phyloP scores from a whole-genome alignment of 2,888 invertebrate species.

The Tenthredo scrophulariae region DNA sequence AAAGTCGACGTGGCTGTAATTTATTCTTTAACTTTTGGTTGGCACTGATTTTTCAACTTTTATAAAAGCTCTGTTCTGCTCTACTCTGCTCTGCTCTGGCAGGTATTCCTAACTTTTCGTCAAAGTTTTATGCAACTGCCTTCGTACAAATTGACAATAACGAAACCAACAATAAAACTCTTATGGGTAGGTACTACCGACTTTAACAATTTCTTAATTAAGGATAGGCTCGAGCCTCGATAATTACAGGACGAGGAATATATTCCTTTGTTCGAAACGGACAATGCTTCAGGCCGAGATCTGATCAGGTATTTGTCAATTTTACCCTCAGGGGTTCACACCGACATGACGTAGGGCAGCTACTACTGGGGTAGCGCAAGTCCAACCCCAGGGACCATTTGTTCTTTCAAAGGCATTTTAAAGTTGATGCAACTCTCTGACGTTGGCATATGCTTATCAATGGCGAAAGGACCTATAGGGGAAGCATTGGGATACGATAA shows the following conservation, averaged over 20 bases:
- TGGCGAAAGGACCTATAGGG: background rate
- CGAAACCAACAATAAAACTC: constrained; percentile 10
- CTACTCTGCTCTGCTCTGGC: background rate
- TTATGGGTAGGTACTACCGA: background rate
- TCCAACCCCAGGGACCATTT: constrained; percentile 53
- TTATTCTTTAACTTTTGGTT: constrained; percentile 5
- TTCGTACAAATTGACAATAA: background rate
- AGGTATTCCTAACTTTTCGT: background rate
- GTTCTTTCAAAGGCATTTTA: constrained; percentile 58
- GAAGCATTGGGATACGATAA: background rate
- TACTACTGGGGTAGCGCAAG: background rate
- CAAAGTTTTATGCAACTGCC: background rate
- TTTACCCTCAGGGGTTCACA: constrained; percentile 5
- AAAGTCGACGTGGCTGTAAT: background rate
- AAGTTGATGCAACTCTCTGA: constrained; percentile 46
- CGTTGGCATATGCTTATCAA: background rate
- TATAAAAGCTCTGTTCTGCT: background rate
- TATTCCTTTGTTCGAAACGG: constrained; percentile 31
- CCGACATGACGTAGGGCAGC: background rate
- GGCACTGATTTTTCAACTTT: constrained; percentile 26
- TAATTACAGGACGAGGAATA: constrained; percentile 22
- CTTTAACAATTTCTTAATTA: constrained; percentile 24
- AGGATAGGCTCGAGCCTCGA: background rate
- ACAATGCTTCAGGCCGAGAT: constrained; percentile 25
- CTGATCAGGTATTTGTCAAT: constrained; percentile 50